phyloP scores from a whole-genome alignment of 1,140 invertebrate genomes.

The Brachionus rotundiformis region DNA sequence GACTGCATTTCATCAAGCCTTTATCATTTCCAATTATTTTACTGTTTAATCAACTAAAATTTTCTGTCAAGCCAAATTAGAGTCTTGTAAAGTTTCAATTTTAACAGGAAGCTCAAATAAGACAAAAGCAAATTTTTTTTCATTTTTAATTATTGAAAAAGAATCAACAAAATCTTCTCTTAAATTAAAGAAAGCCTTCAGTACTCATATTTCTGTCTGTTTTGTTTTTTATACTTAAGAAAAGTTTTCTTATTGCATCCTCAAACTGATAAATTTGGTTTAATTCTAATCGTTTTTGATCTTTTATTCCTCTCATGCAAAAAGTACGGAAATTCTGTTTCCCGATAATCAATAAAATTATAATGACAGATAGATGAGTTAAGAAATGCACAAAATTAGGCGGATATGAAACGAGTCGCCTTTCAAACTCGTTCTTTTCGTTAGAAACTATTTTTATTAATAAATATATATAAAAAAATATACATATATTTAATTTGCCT shows the following conservation, averaged over 20 bases:
- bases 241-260: slow-evolving; percentile 35
- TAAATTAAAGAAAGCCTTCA: slow-evolving; percentile 25
- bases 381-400: background rate
- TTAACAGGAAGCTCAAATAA: background rate
- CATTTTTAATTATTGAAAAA: slow-evolving; percentile 14
- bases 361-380: background rate
- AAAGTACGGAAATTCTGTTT: slow-evolving; percentile 28
- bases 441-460: background rate
- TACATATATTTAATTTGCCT: slow-evolving; percentile 22
- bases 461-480: background rate
- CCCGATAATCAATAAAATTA: slow-evolving; percentile 44
- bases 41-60: background rate
- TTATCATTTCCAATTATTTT: background rate
- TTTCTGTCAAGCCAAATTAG: slow-evolving; percentile 14
- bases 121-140: background rate
- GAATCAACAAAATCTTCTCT: background rate
- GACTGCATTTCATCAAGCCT: background rate
- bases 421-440: background rate
- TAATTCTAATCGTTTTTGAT: slow-evolving; percentile 6
- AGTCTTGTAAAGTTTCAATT: slow-evolving; percentile 22
- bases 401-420: background rate
- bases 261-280: slow-evolving; percentile 23
- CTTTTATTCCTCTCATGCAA: background rate
- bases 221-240: background rate
- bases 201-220: slow-evolving; percentile 2